Base-by-base conservation (phyloP, 2,113 vertebrate species). In the Scolopax mira region DNA sequence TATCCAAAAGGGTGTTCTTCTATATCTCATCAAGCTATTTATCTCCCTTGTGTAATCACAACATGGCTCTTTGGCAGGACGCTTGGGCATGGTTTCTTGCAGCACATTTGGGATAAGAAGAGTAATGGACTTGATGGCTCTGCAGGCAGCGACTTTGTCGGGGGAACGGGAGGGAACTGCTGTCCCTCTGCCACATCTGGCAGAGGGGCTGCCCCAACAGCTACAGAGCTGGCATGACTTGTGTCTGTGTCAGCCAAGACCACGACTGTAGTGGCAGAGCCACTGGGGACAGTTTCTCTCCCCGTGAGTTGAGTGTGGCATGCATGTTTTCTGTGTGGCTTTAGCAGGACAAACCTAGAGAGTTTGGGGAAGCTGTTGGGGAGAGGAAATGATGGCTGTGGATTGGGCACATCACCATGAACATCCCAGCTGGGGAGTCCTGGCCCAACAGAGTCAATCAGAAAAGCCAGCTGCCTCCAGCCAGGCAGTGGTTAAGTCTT, bases 111-210 rank as follows among this genome's bases (percentile, higher is more conserved):
- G 7, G 8, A 8, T 35, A 41, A 6, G 25, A 74, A 58, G n/a
- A 74, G 18, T 52, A 35, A 51, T 19, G n/a, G n/a, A 41, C 30
- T 46, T 33, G 33, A 58, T 41, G 18, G 30, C 18, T 89, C 25
- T 54, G 39, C 30, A 79, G n/a, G 18, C 25, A 80, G 31, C 1
- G 1, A 25, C 30, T 60, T 64, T 44, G 27, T 61, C 1, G 2
- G 37, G 9, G 41, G 25, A 6, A 14, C 0, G 0, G 28, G 35
- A 51, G 58, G 42, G 33, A 88, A 73, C 21, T 54, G 52, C 18
- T 1, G 0, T 33, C 13, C 8, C 44, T 6, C 1, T 1, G 0
- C 72, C 1, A 1, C 0, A 0, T 48, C 46, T 79, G 52, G 15
- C 60, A 61, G 58, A 54, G 22, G 25, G 24, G 18, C 44, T 72